Percentiles rank a stretch among this genome's conserved stretches.
Conservation (phyloP, 2,797 vertebrate species). For the Chaunax sp. region DNA sequence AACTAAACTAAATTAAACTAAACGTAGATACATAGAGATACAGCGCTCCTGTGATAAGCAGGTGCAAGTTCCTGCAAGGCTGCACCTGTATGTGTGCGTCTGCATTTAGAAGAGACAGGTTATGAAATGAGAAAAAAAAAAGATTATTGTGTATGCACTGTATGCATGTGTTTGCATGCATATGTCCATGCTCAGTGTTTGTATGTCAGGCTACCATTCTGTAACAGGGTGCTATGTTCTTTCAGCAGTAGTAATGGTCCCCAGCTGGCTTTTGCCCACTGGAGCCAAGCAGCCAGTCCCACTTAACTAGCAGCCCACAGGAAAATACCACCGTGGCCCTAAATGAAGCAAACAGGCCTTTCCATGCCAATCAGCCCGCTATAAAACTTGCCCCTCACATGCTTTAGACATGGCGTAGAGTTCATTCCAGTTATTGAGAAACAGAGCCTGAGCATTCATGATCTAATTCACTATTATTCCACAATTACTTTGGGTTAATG, state of each 20-base stretch:
- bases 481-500: conserved; percentile 33
- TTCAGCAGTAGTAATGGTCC: conserved; percentile 90
- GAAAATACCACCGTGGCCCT: conserved; percentile 77
- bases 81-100: neutral
- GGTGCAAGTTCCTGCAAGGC: conserved; percentile 19
- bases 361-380: conserved; percentile 76
- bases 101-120: neutral
- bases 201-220: conserved; percentile 41
- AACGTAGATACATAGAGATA: neutral
- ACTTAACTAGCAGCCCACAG: conserved; percentile 82
- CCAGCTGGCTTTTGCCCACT: conserved; percentile 89
- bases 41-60: conserved; percentile 13
- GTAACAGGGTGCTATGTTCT: conserved; percentile 64
- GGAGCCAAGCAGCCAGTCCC: conserved; percentile 92
- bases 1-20: conserved; percentile 31
- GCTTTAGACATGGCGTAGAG: conserved; percentile 55
- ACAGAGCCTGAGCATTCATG: conserved; percentile 46
- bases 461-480: conserved; percentile 46
- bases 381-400: conserved; percentile 78
- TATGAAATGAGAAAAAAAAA: neutral
- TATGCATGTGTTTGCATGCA: conserved; percentile 43
- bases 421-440: conserved; percentile 43
- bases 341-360: conserved; percentile 68
- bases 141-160: neutral
- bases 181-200: conserved; percentile 30